phyloP scores from a whole-genome alignment of 2,888 invertebrate genomes.

The Seira sanloemensis region DNA sequence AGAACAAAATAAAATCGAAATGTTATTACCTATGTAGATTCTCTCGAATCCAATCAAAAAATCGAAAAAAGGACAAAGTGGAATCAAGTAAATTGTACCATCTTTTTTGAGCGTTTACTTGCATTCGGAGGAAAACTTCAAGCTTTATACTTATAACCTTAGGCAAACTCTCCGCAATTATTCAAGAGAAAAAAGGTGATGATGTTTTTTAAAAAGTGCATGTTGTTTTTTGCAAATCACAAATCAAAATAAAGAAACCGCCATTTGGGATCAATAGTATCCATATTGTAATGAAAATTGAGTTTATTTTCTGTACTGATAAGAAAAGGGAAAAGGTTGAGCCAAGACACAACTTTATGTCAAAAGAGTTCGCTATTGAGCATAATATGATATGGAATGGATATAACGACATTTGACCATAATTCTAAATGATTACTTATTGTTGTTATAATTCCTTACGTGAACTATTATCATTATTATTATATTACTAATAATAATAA shows the following conservation, averaged over 20 bases:
- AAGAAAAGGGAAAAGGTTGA: constrained; percentile 43
- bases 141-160: constrained; percentile 2
- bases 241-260: constrained; percentile 61
- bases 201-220: too few relatives aligned
- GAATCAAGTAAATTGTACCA: constrained; percentile 1
- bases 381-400: constrained; percentile 9
- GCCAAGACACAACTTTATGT: constrained; percentile 24
- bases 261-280: constrained; percentile 64
- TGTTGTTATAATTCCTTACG: constrained; percentile 19
- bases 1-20: too few relatives aligned
- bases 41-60: too few relatives aligned
- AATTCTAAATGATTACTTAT: constrained; percentile 20
- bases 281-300: constrained; percentile 50
- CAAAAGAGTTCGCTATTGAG: neutral
- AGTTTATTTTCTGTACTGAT: constrained; percentile 65
- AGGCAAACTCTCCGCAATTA: neutral
- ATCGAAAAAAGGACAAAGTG: too few relatives aligned
- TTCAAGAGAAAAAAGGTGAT: neutral
- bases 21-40: too few relatives aligned
- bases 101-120: too few relatives aligned
- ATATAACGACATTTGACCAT: constrained; percentile 37
- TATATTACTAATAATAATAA: constrained; percentile 31
- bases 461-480: constrained; percentile 13
- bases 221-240: too few relatives aligned
- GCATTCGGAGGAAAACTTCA: neutral